phyloP scores from a whole-genome alignment of 2,797 vertebrate species.

The Miichthys miiuy region DNA sequence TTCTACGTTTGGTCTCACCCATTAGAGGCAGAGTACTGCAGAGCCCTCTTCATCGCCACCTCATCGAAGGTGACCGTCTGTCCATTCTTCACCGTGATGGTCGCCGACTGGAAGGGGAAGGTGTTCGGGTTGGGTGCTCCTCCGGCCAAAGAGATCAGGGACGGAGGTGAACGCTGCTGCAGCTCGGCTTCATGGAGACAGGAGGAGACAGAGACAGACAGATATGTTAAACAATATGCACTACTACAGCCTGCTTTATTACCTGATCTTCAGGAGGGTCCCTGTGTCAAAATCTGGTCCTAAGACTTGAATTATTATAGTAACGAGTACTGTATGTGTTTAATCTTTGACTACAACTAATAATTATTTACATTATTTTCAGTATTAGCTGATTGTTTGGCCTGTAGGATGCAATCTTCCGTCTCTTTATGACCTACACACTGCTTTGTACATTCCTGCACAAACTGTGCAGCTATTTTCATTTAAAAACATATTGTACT shows the following conservation, averaged over 20 bases:
- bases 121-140: constrained; percentile 91
- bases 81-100: constrained; percentile 84
- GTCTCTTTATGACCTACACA: too few species aligned
- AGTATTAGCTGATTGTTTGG: not conserved
- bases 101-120: constrained; percentile 92
- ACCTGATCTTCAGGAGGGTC: not conserved
- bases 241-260: not conserved
- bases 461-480: too few species aligned
- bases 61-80: constrained; percentile 84
- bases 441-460: too few species aligned
- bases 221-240: not conserved
- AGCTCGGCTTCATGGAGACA: constrained; percentile 85
- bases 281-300: not conserved
- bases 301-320: not conserved
- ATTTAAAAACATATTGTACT: too few species aligned
- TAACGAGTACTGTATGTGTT: not conserved
- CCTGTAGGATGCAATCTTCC: not conserved
- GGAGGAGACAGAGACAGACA: too few species aligned
- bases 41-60: constrained; percentile 89
- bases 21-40: constrained; percentile 91
- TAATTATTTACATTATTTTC: not conserved
- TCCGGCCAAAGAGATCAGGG: constrained; percentile 92
- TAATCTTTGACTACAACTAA: not conserved
- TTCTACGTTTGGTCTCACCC: constrained; percentile 84
- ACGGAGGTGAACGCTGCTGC: constrained; percentile 86